Evolutionary conservation across 2,113 vertebrate genomes (phyloP).

Genomic region (Orthochromis malagaraziensis): DNA sequence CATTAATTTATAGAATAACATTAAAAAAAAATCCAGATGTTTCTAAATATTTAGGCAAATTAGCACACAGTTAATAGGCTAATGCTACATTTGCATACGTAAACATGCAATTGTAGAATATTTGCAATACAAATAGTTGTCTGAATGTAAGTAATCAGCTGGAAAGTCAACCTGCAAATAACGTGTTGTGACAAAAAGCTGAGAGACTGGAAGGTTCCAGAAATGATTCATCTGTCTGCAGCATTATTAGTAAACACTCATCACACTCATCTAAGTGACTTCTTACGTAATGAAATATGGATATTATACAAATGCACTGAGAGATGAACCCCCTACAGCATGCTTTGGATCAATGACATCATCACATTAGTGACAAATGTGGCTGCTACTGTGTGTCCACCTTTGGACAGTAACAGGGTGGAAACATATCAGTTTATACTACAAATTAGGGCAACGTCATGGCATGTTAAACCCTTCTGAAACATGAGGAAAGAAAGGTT

Average conservation of each 20-base stretch:
- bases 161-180: background rate
- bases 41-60: background rate
- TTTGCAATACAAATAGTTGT: background rate
- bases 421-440: background rate
- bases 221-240: background rate
- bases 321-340: background rate
- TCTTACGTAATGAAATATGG: background rate
- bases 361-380: background rate
- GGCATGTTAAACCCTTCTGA: background rate
- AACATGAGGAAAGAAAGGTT: background rate
- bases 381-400: rapidly evolving
- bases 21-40: rapidly evolving
- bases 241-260: background rate
- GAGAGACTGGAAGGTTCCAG: background rate
- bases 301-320: background rate
- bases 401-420: background rate
- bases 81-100: background rate
- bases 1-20: background rate
- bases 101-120: background rate
- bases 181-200: background rate
- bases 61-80: background rate
- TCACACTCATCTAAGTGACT: background rate
- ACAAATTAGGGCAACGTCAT: background rate
- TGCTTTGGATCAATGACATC: background rate
- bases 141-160: background rate